Evolutionary conservation across 2,888 invertebrate species (phyloP).

Genomic region (Stenoptilia bipunctidactyla): DNA sequence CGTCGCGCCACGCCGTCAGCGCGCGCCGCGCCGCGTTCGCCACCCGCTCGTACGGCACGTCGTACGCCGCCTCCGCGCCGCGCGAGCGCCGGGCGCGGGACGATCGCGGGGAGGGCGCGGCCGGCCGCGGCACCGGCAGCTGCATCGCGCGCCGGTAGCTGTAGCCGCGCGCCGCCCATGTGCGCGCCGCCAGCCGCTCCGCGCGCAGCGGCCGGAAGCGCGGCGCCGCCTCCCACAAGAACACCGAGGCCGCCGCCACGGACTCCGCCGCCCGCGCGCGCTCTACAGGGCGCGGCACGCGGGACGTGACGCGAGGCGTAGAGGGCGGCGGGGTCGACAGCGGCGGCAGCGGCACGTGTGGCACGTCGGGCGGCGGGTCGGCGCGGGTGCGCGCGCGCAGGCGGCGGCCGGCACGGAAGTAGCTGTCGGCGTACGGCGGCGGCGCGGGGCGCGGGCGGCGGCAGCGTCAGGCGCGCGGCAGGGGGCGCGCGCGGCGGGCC

Average conservation of each 20-base stretch:
- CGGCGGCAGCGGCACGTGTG: constrained; percentile 12
- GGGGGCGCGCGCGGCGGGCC: constrained; percentile 38
- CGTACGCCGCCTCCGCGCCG: not conserved
- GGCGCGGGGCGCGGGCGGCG: constrained; percentile 12
- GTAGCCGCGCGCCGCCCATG: constrained; percentile 14
- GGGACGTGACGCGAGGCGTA: constrained; percentile 11
- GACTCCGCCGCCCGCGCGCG: constrained; percentile 14
- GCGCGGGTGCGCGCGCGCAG: constrained; percentile 10
- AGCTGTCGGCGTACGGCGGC: constrained; percentile 18
- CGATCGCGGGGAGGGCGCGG: constrained; percentile 16
- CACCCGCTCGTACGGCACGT: constrained; percentile 33
- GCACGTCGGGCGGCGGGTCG: constrained; percentile 14
- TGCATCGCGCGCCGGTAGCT: constrained; percentile 1
- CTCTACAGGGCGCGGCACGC: constrained; percentile 10
- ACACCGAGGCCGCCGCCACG: constrained; percentile 18
- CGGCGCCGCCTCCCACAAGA: constrained; percentile 13
- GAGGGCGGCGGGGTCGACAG: constrained; percentile 12
- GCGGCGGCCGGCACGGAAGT: constrained; percentile 11
- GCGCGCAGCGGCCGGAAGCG: constrained; percentile 14
- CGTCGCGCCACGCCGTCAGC: constrained; percentile 19
- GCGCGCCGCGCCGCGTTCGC: constrained; percentile 34
- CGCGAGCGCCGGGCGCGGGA: constrained; percentile 14
- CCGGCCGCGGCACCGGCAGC: constrained; percentile 16
- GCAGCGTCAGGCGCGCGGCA: constrained; percentile 42
- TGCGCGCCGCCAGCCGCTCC: constrained; percentile 18